Conservation (phyloP, 2,797 vertebrate genomes). For the Alcedo atthis region DNA sequence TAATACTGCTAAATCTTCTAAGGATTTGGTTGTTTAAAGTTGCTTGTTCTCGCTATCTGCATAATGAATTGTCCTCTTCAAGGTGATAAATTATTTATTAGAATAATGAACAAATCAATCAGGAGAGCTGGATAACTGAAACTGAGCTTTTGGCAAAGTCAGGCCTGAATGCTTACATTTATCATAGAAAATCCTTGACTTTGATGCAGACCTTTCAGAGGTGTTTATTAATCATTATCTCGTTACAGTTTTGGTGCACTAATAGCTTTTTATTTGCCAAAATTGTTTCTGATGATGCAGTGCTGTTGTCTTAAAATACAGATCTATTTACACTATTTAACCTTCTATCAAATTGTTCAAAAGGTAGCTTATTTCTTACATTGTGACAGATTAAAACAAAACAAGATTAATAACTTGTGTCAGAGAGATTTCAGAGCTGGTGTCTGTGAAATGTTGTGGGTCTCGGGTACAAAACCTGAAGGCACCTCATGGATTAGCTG, state of each 20-base stretch:
- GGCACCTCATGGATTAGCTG: neutral
- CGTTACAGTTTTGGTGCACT: slow-evolving; percentile 75
- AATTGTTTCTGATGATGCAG: slow-evolving; percentile 72
- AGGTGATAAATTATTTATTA: slow-evolving; percentile 79
- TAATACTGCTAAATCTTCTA: slow-evolving; percentile 31
- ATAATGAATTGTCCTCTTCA: slow-evolving; percentile 73
- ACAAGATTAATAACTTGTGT: neutral
- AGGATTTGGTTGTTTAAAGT: slow-evolving; percentile 59
- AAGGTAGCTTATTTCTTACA: slow-evolving; percentile 27
- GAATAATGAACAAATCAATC: slow-evolving; percentile 81
- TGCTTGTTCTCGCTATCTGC: slow-evolving; percentile 55
- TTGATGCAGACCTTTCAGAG: slow-evolving; percentile 77
- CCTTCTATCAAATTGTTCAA: slow-evolving; percentile 56
- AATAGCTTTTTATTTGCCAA: slow-evolving; percentile 77
- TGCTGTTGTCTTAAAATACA: slow-evolving; percentile 51
- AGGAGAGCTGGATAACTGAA: slow-evolving; percentile 61
- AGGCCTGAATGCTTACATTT: slow-evolving; percentile 74
- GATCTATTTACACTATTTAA: slow-evolving; percentile 66
- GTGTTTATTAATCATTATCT: slow-evolving; percentile 81
- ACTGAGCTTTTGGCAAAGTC: slow-evolving; percentile 74
- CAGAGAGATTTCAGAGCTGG: neutral
- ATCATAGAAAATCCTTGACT: slow-evolving; percentile 76
- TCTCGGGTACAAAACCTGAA: neutral
- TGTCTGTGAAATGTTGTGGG: neutral
- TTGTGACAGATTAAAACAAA: neutral